Evolutionary conservation across 1,140 invertebrate genomes (phyloP).

Genomic region (Oppia nitens): DNA sequence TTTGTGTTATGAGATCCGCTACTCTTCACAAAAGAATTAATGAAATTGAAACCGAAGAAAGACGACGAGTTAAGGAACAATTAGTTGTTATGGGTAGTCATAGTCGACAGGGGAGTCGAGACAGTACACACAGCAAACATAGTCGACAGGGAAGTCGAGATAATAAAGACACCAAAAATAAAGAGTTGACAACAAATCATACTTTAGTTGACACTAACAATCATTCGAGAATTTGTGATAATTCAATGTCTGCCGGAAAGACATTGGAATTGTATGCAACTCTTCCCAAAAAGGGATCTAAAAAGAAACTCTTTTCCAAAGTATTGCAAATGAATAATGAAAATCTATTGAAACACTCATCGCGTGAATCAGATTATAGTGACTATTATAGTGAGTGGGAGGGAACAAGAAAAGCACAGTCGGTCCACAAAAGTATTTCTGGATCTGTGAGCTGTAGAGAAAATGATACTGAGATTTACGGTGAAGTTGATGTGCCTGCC

Average conservation of each 20-base stretch:
- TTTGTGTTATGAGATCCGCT: conserved; percentile 71
- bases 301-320: conserved; percentile 16
- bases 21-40: conserved; percentile 58
- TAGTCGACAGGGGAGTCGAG: conserved; percentile 15
- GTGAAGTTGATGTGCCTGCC: conserved; percentile 5
- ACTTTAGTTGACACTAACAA: background rate
- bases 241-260: conserved; percentile 23
- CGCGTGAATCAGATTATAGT: conserved; percentile 20
- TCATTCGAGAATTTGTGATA: background rate
- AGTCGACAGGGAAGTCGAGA: conserved; percentile 44
- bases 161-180: conserved; percentile 14
- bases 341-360: background rate
- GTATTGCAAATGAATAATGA: conserved; percentile 7
- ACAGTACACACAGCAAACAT: conserved; percentile 9
- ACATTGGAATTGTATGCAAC: conserved; percentile 61
- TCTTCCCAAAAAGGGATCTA: conserved; percentile 51
- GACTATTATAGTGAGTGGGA: conserved; percentile 24
- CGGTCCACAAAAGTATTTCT: background rate
- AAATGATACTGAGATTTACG: conserved; percentile 10
- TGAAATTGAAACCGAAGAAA: conserved; percentile 20
- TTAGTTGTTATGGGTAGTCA: background rate
- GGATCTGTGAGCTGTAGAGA: conserved; percentile 33
- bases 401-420: conserved; percentile 15
- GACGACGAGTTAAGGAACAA: conserved; percentile 16
- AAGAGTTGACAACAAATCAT: background rate